Conservation (phyloP, 2,797 vertebrate species). For the Lacerta agilis region DNA sequence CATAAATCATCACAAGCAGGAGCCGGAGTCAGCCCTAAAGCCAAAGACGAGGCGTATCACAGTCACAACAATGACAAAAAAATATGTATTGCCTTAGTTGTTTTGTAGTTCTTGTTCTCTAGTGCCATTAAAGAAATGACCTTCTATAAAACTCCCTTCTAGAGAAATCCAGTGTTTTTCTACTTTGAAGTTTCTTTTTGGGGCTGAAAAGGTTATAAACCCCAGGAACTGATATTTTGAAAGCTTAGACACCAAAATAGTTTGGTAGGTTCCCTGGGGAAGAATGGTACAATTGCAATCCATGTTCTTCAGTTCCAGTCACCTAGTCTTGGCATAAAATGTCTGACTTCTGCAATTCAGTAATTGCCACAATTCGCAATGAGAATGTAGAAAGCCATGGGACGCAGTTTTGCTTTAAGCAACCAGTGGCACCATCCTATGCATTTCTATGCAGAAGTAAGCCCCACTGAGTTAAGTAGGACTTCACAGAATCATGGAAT, state of each 20-base stretch:
- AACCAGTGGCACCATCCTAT: neutral
- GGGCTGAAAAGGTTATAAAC: no score
- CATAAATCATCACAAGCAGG: neutral
- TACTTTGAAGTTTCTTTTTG: no score
- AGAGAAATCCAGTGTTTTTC: no score
- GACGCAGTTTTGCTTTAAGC: neutral
- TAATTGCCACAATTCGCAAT: neutral
- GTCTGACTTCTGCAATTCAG: neutral
- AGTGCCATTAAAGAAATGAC: no score
- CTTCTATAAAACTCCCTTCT: no score
- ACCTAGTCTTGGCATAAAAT: neutral
- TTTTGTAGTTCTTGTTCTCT: neutral
- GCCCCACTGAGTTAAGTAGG: no score
- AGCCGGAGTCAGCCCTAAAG: neutral
- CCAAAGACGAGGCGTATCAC: neutral
- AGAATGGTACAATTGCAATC: no score
- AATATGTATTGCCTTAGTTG: neutral
- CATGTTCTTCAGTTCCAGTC: neutral
- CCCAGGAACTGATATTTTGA: no score
- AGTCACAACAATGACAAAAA: neutral
- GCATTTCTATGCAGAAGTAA: no score
- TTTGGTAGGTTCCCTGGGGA: no score
- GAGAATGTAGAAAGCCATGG: neutral
- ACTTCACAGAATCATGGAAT: no score
- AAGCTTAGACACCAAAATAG: no score